Evolutionary conservation across 2,797 vertebrate species (phyloP), one percentile per base, ranked within the genome.

Genomic region (Liparis tanakae): DNA sequence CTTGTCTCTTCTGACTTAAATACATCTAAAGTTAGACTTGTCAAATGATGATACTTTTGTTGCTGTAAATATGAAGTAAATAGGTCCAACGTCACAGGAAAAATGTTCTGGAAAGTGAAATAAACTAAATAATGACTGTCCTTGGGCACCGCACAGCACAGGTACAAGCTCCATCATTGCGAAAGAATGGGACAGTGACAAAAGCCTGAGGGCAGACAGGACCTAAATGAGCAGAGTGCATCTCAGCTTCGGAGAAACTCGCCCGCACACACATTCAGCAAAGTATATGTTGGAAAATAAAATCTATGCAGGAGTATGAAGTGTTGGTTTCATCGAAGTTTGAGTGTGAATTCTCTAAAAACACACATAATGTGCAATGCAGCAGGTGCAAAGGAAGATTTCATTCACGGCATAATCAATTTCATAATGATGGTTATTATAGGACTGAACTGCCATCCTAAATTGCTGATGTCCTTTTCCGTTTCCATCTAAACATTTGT

Each of bases 391-490:
- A 66, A 74, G 59, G 20, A 54, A 79, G 70, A 86, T 71, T 74
- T 69, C 57, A 77, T 76, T 62, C 70, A 75, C 69, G 71, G 53
- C 67, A 79, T 74, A 83, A 86, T 88, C 84, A 84, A 67, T 82
- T 71, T 79, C 67, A 59, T 76, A 83, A 84, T 86, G 80, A 83
- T 60, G 65, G 70, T 86, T 84, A 83, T 88, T 82, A 83, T 67
- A 74, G 81, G 78, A 82, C 68, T 80, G 74, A 78, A 80, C 79
- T 74, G 66, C 30, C 56, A 65, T 68, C 41, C 79, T 61, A 60
- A 72, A 82, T 80, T 72, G 59, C 68, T 82, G 76, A 46, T 73
- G 83, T 86, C 58, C 68, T 83, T 81, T 72, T 79, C 81, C 15
- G 33, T 59, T 61, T 41, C 58, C 59, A 22, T 55, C 17, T 22